Evolutionary conservation across 2,888 invertebrate species (phyloP), one percentile per base, ranked within the genome.

Genomic region (Orthonychiurus folsomi): DNA sequence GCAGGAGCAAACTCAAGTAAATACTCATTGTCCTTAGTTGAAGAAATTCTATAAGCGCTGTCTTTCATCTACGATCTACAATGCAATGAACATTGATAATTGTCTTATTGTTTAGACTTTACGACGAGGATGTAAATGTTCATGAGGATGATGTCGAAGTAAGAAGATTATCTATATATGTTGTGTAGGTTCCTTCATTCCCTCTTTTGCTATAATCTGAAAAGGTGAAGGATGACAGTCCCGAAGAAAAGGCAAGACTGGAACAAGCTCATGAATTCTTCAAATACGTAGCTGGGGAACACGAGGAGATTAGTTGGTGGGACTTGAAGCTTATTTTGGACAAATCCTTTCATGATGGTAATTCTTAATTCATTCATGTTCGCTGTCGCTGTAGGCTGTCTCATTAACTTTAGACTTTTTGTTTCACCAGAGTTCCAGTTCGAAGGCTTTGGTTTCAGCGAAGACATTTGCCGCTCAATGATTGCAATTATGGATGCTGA

Each of bases 381-480:
- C n/a, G n/a, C n/a, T n/a, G n/a, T n/a, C n/a, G n/a, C n/a, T n/a
- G n/a, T n/a, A n/a, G n/a, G n/a, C n/a, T n/a, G n/a, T n/a, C n/a
- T n/a, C n/a, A n/a, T n/a, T n/a, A n/a, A n/a, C n/a, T n/a, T n/a
- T n/a, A n/a, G n/a, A n/a, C n/a, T n/a, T n/a, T n/a, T n/a, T n/a
- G n/a, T n/a, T n/a, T n/a, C n/a, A n/a, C n/a, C n/a, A 48, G 48
- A 15, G 12, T 48, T 48, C 48, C 48, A n/a, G 12, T 60, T 21
- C 37, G 60, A 54, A 20, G 37, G 26, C 9, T 50, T 59, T 28
- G 60, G 37, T 3, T 60, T 60, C 25, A 54, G 54, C 21, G 60
- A 60, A 28, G 60, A 60, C 28, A 21, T n/a, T 18, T 60, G 60
- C 50, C 60, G 60, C 21, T n/a, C 54, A 12, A 15, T 60, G 60